Conservation (phyloP, 2,113 vertebrate species). For the Sterna hirundo region DNA sequence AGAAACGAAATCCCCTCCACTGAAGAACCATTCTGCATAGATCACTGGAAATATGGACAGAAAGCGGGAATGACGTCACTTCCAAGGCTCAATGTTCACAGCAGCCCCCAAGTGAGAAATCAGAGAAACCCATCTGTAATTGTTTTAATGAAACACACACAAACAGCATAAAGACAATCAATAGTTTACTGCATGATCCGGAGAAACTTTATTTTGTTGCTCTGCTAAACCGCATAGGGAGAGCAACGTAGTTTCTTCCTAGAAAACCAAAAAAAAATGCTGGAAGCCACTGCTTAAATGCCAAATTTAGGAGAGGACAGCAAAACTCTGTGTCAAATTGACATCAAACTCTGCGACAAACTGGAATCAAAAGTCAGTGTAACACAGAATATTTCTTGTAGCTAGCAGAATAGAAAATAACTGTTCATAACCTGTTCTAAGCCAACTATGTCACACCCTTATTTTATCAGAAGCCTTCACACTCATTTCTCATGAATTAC, state of each 20-base stretch:
- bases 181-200: background rate
- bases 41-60: background rate
- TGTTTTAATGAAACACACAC: background rate
- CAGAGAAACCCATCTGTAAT: background rate
- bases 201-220: background rate
- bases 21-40: background rate
- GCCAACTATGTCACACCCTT: background rate
- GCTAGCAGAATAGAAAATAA: background rate
- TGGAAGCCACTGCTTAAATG: background rate
- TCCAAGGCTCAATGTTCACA: background rate
- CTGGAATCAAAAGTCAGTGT: background rate
- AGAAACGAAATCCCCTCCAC: background rate
- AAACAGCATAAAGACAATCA: background rate
- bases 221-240: background rate
- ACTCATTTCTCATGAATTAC: background rate
- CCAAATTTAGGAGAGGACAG: background rate
- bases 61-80: background rate
- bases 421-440: background rate
- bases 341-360: no score
- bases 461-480: background rate
- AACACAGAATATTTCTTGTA: background rate
- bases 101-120: background rate
- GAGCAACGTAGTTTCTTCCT: background rate
- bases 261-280: background rate
- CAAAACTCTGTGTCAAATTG: background rate